Base-by-base conservation (phyloP, 2,888 invertebrate genomes). In the Trachelus stipa region DNA sequence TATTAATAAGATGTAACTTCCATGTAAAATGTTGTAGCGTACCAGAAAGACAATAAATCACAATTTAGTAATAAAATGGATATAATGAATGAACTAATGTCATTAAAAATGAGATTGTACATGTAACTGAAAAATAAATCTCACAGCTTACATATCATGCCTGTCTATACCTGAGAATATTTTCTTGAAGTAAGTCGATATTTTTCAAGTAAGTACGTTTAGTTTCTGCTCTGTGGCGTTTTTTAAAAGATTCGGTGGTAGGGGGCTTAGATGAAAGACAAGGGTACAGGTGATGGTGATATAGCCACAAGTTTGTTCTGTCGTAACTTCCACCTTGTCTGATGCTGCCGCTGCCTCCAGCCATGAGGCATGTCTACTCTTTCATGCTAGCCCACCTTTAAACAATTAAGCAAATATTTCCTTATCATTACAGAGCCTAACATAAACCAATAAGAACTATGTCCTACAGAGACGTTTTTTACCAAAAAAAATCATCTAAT, bases 321-420 rank as follows among this genome's bases (percentile, higher is more conserved):
- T 88, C 87, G 85, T 88, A 87, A 87, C 87, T 89, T 88, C 86
- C 89, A 88, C 88, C 87, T 88, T 86, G 87, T 84, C 85, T 87
- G 84, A 81, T 82, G 81, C 80, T 88, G 85, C 83, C 81, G 79
- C 83, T 87, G 86, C 89, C 88, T 89, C 89, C 88, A 90, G 91
- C 91, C 91, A 90, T 91, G 88, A 88, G 89, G 87, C 90, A 90
- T 89, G 82, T 88, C 87, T 90, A 90, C 87, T 87, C 76, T 87
- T 87, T 87, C 88, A 88, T 88, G 82, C 85, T 87, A 81, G 85
- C 84, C 83, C 85, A 88, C 86, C 88, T 90, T 86, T 76, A 83
- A 85, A 85, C 76, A 76, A 75, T 34, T 78, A 69, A 80, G 76
- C 56, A 56, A 56, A 56, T 56, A 56, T 56, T 56, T 56, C 23